Conservation (phyloP, 2,888 invertebrate species). For the Agriopis aurantiaria region DNA sequence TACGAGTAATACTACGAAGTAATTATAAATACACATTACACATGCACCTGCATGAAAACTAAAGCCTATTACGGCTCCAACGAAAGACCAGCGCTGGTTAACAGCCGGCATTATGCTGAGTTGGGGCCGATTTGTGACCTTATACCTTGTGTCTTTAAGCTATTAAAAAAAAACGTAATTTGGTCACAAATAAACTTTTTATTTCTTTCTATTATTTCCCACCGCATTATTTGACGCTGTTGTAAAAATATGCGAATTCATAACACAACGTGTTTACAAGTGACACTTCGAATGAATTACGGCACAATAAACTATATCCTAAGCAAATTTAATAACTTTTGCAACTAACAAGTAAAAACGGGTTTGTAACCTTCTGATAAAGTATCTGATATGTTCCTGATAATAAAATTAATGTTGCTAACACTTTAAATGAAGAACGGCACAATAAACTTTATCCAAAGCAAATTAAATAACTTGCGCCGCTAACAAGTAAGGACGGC, state of each 20-base stretch:
- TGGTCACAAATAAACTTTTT: no score
- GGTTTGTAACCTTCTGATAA: conserved; percentile 11
- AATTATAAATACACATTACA: no score
- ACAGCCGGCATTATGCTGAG: no score
- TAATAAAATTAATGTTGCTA: conserved; percentile 25
- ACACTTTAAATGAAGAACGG: conserved; percentile 30
- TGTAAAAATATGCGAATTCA: conserved; percentile 22
- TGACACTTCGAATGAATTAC: conserved; percentile 32
- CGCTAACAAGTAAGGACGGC: conserved; percentile 7
- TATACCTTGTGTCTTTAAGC: no score
- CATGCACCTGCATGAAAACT: no score
- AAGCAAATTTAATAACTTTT: conserved; percentile 27
- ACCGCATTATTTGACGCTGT: background rate
- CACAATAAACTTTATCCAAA: conserved; percentile 14
- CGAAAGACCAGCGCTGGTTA: no score
- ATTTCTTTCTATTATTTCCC: no score
- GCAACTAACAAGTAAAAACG: conserved; percentile 11
- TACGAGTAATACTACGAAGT: no score
- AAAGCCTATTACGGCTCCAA: no score
- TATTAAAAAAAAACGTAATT: no score
- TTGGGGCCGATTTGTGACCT: no score
- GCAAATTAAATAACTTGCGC: conserved; percentile 26
- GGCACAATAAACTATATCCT: conserved; percentile 19
- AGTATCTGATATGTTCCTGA: conserved; percentile 5
- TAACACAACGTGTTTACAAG: conserved; percentile 25